Conservation (phyloP, 2,888 invertebrate genomes). For the Brenthis daphne region DNA sequence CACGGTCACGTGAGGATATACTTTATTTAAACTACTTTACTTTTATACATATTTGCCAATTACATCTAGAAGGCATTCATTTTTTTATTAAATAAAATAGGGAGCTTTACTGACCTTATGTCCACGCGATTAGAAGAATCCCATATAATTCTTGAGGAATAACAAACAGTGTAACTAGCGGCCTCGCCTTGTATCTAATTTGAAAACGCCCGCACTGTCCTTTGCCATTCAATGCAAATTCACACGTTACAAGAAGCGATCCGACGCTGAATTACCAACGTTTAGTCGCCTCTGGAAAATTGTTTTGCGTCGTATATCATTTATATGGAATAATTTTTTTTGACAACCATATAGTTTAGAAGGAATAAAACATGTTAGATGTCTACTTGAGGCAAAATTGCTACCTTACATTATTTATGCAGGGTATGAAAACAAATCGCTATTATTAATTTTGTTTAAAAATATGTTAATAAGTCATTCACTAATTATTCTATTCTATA, state of each 20-base stretch:
- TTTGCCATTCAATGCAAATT: constrained; percentile 81
- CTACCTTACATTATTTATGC: too few species aligned
- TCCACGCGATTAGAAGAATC: constrained; percentile 21
- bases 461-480: too few species aligned
- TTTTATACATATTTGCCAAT: too few species aligned
- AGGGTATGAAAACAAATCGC: too few species aligned
- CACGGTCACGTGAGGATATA: too few species aligned
- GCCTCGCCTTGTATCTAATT: constrained; percentile 54
- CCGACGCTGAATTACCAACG: constrained; percentile 76
- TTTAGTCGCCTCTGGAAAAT: constrained; percentile 80
- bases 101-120: constrained; percentile 8
- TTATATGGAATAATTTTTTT: constrained; percentile 17
- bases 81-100: too few species aligned
- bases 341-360: background rate
- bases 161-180: constrained; percentile 47
- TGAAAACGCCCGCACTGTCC: constrained; percentile 65
- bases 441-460: too few species aligned
- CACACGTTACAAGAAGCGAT: constrained; percentile 75
- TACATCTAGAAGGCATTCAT: background rate
- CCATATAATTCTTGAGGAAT: constrained; percentile 31
- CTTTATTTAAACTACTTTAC: too few species aligned
- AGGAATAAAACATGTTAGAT: too few species aligned
- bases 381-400: too few species aligned
- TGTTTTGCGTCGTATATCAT: constrained; percentile 52
- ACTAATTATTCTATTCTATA: too few species aligned